Conservation (phyloP, 2,797 vertebrate genomes). For the Ciconia nigra region DNA sequence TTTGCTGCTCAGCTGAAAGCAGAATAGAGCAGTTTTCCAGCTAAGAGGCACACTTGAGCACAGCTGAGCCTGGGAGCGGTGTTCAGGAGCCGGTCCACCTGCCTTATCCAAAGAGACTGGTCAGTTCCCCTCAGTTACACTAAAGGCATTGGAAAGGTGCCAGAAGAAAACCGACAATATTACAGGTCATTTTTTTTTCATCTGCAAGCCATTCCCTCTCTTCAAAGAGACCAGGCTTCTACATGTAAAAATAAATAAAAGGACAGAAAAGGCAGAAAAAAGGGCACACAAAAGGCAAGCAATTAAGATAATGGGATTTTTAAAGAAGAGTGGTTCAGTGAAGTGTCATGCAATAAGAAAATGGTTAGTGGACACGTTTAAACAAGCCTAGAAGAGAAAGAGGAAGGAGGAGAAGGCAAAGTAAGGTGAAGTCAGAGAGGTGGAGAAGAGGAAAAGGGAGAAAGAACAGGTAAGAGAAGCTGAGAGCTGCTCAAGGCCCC, state of each 20-base stretch:
- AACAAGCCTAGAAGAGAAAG: neutral
- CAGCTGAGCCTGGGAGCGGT: neutral
- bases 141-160: neutral
- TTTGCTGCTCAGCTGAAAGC: neutral
- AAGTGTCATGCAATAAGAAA: neutral
- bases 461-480: neutral
- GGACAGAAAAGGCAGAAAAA: neutral
- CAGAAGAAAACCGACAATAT: neutral
- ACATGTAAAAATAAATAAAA: neutral
- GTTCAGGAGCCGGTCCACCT: neutral
- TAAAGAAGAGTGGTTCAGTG: neutral
- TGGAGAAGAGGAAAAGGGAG: neutral
- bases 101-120: neutral
- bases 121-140: neutral
- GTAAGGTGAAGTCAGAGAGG: neutral
- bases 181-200: accelerated
- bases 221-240: neutral
- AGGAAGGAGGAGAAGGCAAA: neutral
- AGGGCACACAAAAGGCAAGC: neutral
- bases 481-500: neutral
- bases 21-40: neutral
- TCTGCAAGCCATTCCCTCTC: neutral
- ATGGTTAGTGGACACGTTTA: neutral
- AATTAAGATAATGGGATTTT: neutral
- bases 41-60: neutral